Evolutionary conservation across 1,140 invertebrate species (phyloP), one percentile per base, ranked within the genome.

Genomic region (Andrena cerasifolii): DNA sequence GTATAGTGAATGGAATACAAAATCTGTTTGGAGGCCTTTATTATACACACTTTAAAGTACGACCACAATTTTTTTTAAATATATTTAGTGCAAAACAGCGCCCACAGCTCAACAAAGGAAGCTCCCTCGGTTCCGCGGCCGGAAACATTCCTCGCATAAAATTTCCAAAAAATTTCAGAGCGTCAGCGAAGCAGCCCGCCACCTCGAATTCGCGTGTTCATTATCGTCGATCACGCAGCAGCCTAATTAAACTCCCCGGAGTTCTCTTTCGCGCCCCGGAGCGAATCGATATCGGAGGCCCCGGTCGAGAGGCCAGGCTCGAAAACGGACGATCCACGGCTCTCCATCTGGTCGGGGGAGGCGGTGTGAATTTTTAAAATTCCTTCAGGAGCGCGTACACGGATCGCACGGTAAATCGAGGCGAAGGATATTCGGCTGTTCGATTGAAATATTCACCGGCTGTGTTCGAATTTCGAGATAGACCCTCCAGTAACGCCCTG

Each of bases 391-490:
- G 16, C 73, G 73, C 65, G 73, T 76, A 58, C 73, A 40, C 71
- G 71, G 61, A 74, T 73, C 71, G 71, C 59, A 67, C 62, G 73
- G 73, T 76, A 76, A 76, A 76, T 76, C 73, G 73, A 68, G 65
- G 53, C 63, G 73, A 68, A 68, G 73, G 73, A 76, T 76, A 76
- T 76, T 76, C 73, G 73, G 65, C 36, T 68, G 43, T 68, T 76
- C 73, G 73, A 76, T 76, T 76, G 73, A 76, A 76, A 76, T 76
- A 76, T 76, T 76, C 73, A 76, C 65, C 31, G 53, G 40, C 43
- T 65, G 73, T 76, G 73, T 76, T 76, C 73, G 73, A 76, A 76
- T 68, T 68, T 76, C 65, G 43, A 58, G 63, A 76, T 68, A 58
- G 63, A 26, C 73, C 31, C 58, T 21, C 16, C 45, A 16, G 18